A percentile compares a stretch with the other conserved stretches of the same genome.
phyloP scores from a whole-genome alignment of 2,797 vertebrate genomes.

The Brotula barbata region DNA sequence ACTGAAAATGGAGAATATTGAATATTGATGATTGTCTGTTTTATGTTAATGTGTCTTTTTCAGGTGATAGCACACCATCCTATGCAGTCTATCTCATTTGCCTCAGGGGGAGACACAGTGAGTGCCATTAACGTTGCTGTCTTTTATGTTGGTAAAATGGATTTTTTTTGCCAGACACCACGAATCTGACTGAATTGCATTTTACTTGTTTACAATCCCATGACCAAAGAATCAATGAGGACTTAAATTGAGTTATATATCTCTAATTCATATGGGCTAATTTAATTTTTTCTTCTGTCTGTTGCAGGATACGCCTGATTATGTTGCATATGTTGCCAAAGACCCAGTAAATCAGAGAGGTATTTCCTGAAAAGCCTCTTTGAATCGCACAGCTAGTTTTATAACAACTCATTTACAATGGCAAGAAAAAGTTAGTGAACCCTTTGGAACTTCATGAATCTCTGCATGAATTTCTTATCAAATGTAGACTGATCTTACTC shows the following conservation, averaged over 20 bases:
- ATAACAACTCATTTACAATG: not conserved
- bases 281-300: conserved; percentile 40
- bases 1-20: not conserved
- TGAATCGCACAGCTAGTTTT: not conserved
- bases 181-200: conserved; percentile 20
- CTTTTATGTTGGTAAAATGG: conserved; percentile 27
- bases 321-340: conserved; percentile 97
- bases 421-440: too few species aligned
- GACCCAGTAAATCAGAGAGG: conserved; percentile 98
- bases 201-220: conserved; percentile 39
- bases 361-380: conserved; percentile 56
- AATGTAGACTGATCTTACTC: too few species aligned
- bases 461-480: too few species aligned
- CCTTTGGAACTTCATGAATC: too few species aligned
- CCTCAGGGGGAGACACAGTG: conserved; percentile 94
- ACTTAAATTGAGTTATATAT: conserved; percentile 41
- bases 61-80: conserved; percentile 97
- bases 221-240: conserved; percentile 35
- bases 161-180: conserved; percentile 25
- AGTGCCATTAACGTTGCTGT: conserved; percentile 62
- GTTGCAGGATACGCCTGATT: conserved; percentile 91
- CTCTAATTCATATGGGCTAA: conserved; percentile 38
- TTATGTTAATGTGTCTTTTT: conserved; percentile 29
- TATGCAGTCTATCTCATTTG: conserved; percentile 99
- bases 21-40: not conserved